Conservation (phyloP, 2,797 vertebrate genomes). For the Molossus molossus region DNA sequence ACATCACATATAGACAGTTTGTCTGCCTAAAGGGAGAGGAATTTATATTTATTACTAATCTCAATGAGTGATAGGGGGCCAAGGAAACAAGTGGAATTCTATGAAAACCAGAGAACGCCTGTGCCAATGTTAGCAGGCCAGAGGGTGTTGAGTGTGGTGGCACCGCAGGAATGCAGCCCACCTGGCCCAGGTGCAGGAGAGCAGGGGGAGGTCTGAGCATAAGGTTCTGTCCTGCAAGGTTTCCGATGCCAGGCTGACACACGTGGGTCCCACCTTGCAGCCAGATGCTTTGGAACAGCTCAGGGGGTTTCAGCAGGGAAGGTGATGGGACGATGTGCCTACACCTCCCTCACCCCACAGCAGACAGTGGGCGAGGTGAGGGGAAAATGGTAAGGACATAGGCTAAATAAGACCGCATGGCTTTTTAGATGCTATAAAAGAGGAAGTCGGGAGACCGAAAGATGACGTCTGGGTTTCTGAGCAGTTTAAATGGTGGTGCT, state of each 20-base stretch:
- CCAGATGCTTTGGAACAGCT: neutral
- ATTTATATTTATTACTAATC: neutral
- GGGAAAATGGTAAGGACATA: neutral
- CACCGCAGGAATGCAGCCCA: accelerated
- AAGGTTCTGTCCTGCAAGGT: neutral
- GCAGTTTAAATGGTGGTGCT: neutral
- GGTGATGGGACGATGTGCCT: neutral
- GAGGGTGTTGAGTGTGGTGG: neutral
- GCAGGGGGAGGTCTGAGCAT: neutral
- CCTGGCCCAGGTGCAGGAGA: neutral
- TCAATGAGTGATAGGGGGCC: neutral
- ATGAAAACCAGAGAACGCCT: neutral
- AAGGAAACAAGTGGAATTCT: neutral
- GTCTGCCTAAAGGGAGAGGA: neutral
- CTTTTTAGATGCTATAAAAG: neutral
- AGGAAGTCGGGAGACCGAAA: neutral
- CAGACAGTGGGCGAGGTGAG: neutral
- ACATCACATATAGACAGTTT: neutral
- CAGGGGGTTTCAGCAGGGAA: neutral
- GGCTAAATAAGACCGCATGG: neutral
- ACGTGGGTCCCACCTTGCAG: neutral
- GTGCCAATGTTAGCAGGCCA: neutral
- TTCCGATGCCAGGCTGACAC: neutral
- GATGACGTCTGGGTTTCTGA: neutral
- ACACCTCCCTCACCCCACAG: neutral